Conservation (phyloP, 2,113 vertebrate species). For the Aptenodytes patagonicus region DNA sequence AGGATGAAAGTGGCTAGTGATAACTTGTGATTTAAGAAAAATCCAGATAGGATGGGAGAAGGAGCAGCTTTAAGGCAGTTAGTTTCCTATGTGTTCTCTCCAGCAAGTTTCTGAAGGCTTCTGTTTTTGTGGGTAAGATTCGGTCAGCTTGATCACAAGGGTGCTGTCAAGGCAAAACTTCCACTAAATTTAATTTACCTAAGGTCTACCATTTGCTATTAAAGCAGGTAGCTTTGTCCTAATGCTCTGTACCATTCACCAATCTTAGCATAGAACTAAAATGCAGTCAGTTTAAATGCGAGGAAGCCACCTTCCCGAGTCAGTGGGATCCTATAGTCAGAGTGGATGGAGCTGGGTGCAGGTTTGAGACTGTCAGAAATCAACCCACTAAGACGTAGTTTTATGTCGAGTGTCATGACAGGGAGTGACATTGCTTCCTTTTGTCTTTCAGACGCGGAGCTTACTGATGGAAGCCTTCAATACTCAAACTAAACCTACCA, state of each 20-base stretch:
- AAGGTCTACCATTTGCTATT: background rate
- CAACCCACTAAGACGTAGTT: background rate
- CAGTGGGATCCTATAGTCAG: background rate
- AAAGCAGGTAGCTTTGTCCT: background rate
- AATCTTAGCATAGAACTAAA: background rate
- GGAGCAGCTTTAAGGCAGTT: background rate
- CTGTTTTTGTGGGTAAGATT: too few species aligned
- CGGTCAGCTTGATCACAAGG: background rate
- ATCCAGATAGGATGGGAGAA: background rate
- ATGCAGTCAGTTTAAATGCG: background rate
- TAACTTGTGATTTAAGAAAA: background rate
- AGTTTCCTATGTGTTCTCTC: background rate
- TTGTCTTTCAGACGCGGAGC: conserved; percentile 72
- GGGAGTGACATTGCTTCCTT: background rate
- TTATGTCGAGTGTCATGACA: fast-evolving
- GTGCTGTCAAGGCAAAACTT: background rate
- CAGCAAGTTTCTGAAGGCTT: background rate
- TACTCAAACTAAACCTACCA: conserved; percentile 64
- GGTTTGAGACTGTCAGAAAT: background rate
- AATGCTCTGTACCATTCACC: fast-evolving
- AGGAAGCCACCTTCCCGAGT: background rate
- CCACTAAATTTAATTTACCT: too few species aligned
- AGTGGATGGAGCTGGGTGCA: background rate
- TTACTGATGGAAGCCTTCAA: conserved; percentile 67
- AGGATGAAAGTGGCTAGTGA: background rate